These are phyloP conservation scores for Aporophyla nigra DNA, from an alignment of 2,888 invertebrate genomes.

Conservation along the genomic window DNA sequence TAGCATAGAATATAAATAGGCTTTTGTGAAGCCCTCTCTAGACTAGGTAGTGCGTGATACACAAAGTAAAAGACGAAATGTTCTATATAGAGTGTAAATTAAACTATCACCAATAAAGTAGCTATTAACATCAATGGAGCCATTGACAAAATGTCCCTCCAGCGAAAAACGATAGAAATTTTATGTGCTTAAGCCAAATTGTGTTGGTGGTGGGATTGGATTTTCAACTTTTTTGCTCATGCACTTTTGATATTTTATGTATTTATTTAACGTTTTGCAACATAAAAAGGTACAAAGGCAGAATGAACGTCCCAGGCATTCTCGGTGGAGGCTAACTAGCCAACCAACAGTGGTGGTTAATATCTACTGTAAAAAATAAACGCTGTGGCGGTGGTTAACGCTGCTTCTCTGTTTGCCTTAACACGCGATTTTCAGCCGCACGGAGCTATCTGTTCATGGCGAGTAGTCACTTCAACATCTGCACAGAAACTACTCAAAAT, in stretches of 20 bases:
- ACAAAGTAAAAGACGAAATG: neutral
- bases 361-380: neutral
- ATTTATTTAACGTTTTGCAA: neutral
- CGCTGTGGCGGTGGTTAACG: slow-evolving; percentile 93
- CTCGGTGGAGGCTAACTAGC: no score
- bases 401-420: slow-evolving; percentile 96
- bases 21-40: neutral
- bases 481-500: slow-evolving; percentile 81
- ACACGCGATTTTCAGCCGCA: slow-evolving; percentile 96
- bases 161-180: neutral
- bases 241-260: neutral
- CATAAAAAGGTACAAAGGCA: neutral
- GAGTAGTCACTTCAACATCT: slow-evolving; percentile 95
- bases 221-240: neutral
- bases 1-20: neutral
- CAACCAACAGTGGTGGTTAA: neutral
- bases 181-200: no score
- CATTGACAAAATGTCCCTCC: neutral
- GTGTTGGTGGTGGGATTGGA: neutral
- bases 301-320: neutral
- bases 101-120: neutral
- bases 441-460: slow-evolving; percentile 97
- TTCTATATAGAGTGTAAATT: neutral
- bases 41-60: neutral
- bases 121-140: neutral